Base-by-base conservation (phyloP, 2,888 invertebrate genomes). In the Thysanoteuthis rhombus region DNA sequence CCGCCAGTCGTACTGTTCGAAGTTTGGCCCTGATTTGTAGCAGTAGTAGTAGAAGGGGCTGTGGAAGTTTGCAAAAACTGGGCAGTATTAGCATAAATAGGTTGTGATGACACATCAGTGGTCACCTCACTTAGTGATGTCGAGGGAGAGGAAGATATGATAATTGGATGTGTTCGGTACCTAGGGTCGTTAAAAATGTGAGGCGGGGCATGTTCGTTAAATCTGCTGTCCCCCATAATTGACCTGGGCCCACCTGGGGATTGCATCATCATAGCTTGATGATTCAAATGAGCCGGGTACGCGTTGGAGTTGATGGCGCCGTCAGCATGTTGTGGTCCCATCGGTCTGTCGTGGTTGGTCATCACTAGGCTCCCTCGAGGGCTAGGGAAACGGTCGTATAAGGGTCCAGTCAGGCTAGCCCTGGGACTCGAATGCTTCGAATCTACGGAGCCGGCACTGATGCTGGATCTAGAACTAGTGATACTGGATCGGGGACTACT, bases 381-480 rank as follows among this genome's bases (percentile, higher is more conserved):
- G 95, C 97, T 97, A 95, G 97, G 97, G 96, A 95, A 96, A 94
- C 95, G 95, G 94, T 95, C 95, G 95, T 95, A 95, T 42, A 96
- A 93, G 38, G 52, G 95, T 58, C 96, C 95, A 12, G 96, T 95
- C 93, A 96, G 93, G 94, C 96, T 96, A n/a, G 96, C 95, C 93
- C 96, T 94, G 45, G 97, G 97, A 95, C 97, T 97, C 95, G 97
- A 97, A 96, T 97, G 97, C 95, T 97, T 97, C 0, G 97, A 97
- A 95, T 97, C 97, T 94, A 97, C 96, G 39, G 97, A 97, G 94
- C 97, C 96, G 89, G 97, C 96, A 95, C 97, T 97, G 93, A 97
- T 94, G 94, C 96, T 96, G n/a, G 96, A 96, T n/a, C 95, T 94
- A 89, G 96, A 95, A 94, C 96, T 96, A 16, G 96, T 95, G 89